Base-by-base conservation (phyloP, 1,140 invertebrate genomes). In the Pygmarrhopalites habei region DNA sequence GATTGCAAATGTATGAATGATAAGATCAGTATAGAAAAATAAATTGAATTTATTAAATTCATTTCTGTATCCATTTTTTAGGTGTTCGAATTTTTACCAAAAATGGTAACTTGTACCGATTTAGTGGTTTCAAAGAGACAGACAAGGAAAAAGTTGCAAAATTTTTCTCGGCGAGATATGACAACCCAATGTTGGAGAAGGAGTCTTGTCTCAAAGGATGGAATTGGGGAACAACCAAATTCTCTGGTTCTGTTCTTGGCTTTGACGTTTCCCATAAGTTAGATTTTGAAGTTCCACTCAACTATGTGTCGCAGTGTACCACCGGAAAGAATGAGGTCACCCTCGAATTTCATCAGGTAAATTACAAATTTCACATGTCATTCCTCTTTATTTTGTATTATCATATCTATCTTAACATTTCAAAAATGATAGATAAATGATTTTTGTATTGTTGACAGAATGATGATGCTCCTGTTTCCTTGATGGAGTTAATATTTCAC, bases 281-380 rank as follows among this genome's bases (percentile, higher is more conserved):
- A 23, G 90, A 89, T 0, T 99, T 99, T 82, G 96, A 99, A 79
- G 88, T 99, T 71, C 96, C 97, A 0, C 74, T 99, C 2, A 86
- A 87, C 61, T 87, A 98, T 82, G 95, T 99, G 0, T 96, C 92
- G 1, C 92, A 98, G 71, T 95, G 94, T 73, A 92, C 86, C 2
- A 90, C 90, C n/a, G 90, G 91, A 21, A 99, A 99, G 75, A 98
- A 98, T 80, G 97, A 99, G 83, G 92, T 98, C 1, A 96, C 94
- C 10, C 75, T 99, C 29, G 96, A 99, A 76, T 99, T 98, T 76
- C 95, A 99, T 82, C 90, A 92, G 78, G 85, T 87, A 77, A 71
- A 43, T n/a, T n/a, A n/a, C n/a, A n/a, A n/a, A n/a, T n/a, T n/a
- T n/a, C n/a, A n/a, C n/a, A n/a, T n/a, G n/a, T n/a, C n/a, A n/a